Evolutionary conservation across 2,888 invertebrate genomes (phyloP), one percentile per base, ranked within the genome.

Genomic region (Oscheius onirici): DNA sequence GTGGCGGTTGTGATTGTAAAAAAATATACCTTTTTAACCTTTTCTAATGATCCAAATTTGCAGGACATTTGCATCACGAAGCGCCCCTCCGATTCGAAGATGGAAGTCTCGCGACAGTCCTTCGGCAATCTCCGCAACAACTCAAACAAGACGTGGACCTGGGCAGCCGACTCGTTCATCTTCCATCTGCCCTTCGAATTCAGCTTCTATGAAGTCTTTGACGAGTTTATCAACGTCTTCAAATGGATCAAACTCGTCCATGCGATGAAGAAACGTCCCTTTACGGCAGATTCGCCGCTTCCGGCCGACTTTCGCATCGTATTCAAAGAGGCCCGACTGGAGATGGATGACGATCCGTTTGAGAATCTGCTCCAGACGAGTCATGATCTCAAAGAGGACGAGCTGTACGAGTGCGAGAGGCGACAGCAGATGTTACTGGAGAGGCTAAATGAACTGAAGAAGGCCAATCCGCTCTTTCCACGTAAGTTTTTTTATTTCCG

Each of bases 261-360:
- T 67, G 72, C 73, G 41, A 87, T 91, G 57, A 90, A 91, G 87
- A 88, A 87, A 75, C 91, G 91, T 61, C 91, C 92, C 0, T 92
- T 93, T 85, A 92, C 92, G 0, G 88, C 89, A 0, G 91, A 92
- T 68, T 92, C 92, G 26, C 92, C 92, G 0, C 88, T 97, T 67
- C 95, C 96, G 0, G 92, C 93, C 77, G 97, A 97, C 90, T 89
- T 97, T 81, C 91, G 93, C 67, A 93, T 97, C 55, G 93, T 93
- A 90, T 93, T 94, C 84, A 89, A 89, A 87, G 93, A 93, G 85
- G 92, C 95, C 85, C 88, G 93, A 1, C 92, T 99, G 82, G 95
- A 97, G 90, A 92, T 99, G 89, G 93, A 93, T 79, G 99, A 99
- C 87, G 97, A 99, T 91, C 97, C 97, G 0, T 97, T 99, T 87